Evolutionary conservation across 2,888 invertebrate species (phyloP).

Genomic region (Idaea straminata): DNA sequence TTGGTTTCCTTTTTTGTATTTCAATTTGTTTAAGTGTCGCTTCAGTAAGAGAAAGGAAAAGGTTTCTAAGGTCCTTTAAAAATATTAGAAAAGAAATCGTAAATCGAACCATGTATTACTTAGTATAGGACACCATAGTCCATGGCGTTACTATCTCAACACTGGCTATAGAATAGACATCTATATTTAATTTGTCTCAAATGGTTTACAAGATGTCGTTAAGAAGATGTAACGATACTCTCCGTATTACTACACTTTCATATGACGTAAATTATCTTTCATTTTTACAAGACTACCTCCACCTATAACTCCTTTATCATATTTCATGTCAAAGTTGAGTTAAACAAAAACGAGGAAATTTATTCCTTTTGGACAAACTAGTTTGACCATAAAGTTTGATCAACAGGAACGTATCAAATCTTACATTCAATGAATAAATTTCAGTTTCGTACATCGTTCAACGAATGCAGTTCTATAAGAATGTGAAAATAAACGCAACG

Average conservation of each 20-base stretch:
- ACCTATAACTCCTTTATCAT: not conserved
- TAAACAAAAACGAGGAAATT: no score
- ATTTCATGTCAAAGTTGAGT: not conserved
- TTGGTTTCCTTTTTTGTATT: no score
- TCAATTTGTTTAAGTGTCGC: no score
- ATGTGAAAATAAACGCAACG: slow-evolving; percentile 1
- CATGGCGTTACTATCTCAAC: not conserved
- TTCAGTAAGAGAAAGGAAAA: no score
- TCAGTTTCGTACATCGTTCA: not conserved
- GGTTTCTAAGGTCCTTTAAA: no score
- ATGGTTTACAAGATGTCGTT: not conserved
- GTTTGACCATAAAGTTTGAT: no score
- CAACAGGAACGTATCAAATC: no score
- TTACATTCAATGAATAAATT: not conserved
- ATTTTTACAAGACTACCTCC: not conserved
- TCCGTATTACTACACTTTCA: not conserved
- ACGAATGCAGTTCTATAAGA: not conserved
- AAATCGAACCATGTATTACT: not conserved
- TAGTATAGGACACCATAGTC: not conserved
- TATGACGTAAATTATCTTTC: not conserved
- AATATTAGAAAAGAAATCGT: no score
- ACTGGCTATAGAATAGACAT: not conserved
- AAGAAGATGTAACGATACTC: not conserved
- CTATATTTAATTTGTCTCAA: not conserved
- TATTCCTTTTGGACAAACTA: no score